These are phyloP conservation scores for Agelas oroides DNA, from an alignment of 37 sponge, comb jelly and placozoan species.

Conservation along the genomic window DNA sequence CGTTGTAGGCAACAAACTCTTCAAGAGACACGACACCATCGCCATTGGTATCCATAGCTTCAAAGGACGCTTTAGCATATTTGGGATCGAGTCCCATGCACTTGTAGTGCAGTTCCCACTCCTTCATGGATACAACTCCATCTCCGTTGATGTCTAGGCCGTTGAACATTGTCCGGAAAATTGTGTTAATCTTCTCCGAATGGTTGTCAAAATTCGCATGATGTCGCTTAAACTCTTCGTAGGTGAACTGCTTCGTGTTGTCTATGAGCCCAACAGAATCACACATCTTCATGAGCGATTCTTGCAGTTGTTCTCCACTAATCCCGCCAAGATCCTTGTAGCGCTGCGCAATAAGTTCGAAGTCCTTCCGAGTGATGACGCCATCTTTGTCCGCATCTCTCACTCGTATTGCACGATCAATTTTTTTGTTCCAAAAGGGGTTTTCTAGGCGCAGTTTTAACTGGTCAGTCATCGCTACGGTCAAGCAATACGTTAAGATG, in stretches of 20 bases:
- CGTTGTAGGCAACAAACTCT: not conserved
- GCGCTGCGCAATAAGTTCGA: conserved; percentile 28
- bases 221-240: not conserved
- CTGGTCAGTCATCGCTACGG: no score
- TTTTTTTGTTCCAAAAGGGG: no score
- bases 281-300: no score
- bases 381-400: conserved; percentile 74
- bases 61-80: not conserved
- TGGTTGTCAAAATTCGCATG: not conserved
- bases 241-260: not conserved
- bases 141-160: not conserved
- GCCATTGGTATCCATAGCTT: conserved; percentile 10
- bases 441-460: no score
- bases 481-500: no score
- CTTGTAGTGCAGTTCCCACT: conserved; percentile 4
- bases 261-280: no score
- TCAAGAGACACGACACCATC: not conserved
- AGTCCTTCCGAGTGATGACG: conserved; percentile 51
- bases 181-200: not conserved
- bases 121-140: not conserved
- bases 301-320: no score
- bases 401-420: no score
- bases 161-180: not conserved
- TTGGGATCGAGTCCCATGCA: not conserved
- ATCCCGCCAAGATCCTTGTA: no score